Evolutionary conservation across 1,140 invertebrate species (phyloP), one percentile per base, ranked within the genome.

Genomic region (Dermatophagoides farinae): DNA sequence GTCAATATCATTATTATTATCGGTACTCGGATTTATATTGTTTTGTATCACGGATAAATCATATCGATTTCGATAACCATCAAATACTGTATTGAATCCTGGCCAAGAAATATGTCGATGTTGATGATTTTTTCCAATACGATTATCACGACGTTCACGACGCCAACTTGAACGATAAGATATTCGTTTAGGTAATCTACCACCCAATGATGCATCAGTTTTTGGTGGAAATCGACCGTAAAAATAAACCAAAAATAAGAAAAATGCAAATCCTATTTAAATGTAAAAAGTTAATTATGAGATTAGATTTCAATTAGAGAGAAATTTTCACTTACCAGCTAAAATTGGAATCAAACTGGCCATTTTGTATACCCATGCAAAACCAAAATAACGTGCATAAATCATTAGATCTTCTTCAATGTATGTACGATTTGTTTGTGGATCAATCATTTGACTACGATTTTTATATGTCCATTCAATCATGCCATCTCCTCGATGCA

Each of bases 311-410:
- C 2, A 55, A 55, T 25, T 5, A 14, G 11, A 39, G 14, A 12
- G 4, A 55, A n/a, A n/a, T n/a, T n/a, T 40, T 14, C 37, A 50
- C 31, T 60, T 61, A 63, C 69, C 70, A 18, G 71, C 49, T 16
- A 70, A 65, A 46, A 68, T 70, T 6, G 75, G 76, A 57, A 77
- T 70, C 64, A 78, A 77, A 4, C 76, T 75, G 2, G 75, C 70
- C 39, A 68, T 70, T 62, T 77, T 77, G 5, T 72, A 65, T 0
- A 64, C 65, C 20, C 76, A 39, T 38, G 72, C 66, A 65, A 74
- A 76, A 23, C 67, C 70, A 64, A 75, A 68, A 64, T 72, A 78
- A n/a, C 73, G 69, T 1, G 75, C 73, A 67, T 77, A 75, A 75
- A 78, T 77, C 31, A 71, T 67, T 58, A 71, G 71, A 64, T 78